phyloP scores from a whole-genome alignment of 2,113 vertebrate genomes.

The Monarcha castaneiventris region DNA sequence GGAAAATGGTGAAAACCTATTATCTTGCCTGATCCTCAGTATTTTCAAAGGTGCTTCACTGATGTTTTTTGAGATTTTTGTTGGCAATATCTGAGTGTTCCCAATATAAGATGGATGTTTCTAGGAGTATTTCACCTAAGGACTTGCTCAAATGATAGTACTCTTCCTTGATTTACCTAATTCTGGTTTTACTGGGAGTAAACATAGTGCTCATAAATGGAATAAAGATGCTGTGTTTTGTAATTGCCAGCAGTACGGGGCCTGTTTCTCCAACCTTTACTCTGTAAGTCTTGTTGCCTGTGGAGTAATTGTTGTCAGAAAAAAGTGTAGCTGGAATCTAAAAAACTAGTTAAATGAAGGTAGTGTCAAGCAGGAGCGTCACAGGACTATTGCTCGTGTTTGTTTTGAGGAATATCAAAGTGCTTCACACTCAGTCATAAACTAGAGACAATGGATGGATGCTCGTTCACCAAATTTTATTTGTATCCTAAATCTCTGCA shows the following conservation, averaged over 20 bases:
- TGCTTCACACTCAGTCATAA: background rate
- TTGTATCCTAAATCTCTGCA: background rate
- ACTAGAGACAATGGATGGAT: background rate
- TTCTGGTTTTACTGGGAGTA: background rate
- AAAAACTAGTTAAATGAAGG: background rate
- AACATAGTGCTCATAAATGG: background rate
- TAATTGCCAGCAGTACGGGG: background rate
- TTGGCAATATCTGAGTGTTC: background rate
- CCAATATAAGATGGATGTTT: background rate
- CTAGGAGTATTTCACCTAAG: background rate
- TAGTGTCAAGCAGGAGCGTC: background rate
- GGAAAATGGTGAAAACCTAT: background rate
- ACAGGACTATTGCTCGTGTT: background rate
- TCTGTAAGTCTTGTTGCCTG: background rate
- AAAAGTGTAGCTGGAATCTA: background rate
- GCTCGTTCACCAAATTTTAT: background rate
- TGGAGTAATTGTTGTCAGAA: background rate
- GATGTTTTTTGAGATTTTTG: background rate
- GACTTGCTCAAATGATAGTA: background rate
- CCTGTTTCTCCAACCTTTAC: background rate
- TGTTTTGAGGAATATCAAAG: background rate
- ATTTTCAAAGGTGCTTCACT: background rate
- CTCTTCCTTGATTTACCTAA: background rate
- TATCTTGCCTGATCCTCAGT: background rate
- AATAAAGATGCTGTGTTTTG: background rate